Base-by-base conservation (phyloP, 2,888 invertebrate species). In the Metalampra italica region DNA sequence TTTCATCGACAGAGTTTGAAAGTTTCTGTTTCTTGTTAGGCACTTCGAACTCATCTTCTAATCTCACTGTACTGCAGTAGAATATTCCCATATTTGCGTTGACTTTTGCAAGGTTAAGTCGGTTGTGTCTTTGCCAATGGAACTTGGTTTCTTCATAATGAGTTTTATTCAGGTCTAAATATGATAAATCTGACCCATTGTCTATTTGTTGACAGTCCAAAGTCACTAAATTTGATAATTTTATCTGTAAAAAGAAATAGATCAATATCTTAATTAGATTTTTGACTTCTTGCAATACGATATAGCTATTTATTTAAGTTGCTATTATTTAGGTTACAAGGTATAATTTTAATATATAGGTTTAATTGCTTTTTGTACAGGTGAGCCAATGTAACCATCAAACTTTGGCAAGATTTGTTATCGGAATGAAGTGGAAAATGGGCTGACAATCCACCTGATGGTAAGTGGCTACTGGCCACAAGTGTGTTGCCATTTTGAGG, bases 111-210 rank as follows among this genome's bases (percentile, higher is more conserved):
- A 63, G 22, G 34, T 59, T 59, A 4, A 65, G 53, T 8, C 81
- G 63, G 50, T 70, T 76, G n/a, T 60, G 59, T 51, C 66, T 71
- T 0, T 66, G 64, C 79, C 82, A 81, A 55, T 79, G 75, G 54
- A 78, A 86, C 44, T 72, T 68, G 0, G 65, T 58, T 48, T 71
- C 63, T 56, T 81, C 75, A 56, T 74, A 83, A 47, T 76, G 71
- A 30, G 59, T 54, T 56, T 58, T 74, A 8, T 62, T 58, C 44
- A 66, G 55, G 36, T 66, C 61, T 50, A 84, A 55, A 40, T 68
- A 78, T 22, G 83, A 77, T 12, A 86, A 50, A 1, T 59, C 50
- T 0, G 84, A 78, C 53, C 54, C 62, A 29, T 82, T 63, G 22
- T 63, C 67, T 39, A 85, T 53, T 15, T 57, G 43, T 44, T 64